Conservation (phyloP, 2,888 invertebrate species). For the Zaprionus obscuricornis region DNA sequence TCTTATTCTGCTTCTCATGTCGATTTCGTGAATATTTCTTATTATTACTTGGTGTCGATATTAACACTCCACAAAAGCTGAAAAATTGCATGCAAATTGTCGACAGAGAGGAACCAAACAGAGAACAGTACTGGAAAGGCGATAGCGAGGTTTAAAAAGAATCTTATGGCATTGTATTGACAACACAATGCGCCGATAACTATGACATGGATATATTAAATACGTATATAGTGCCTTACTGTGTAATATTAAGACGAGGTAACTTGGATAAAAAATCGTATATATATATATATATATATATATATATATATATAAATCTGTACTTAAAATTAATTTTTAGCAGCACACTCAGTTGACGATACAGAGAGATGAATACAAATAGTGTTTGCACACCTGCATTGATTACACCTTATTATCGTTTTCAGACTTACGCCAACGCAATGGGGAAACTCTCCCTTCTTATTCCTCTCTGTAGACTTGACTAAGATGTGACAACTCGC, state of each 20-base stretch:
- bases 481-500: too few species aligned
- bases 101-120: not conserved
- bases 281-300: not conserved
- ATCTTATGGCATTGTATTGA: constrained; percentile 34
- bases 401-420: too few species aligned
- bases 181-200: constrained; percentile 38
- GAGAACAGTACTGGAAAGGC: too few species aligned
- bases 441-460: too few species aligned
- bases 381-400: too few species aligned
- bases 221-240: not conserved
- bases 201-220: constrained; percentile 35
- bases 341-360: too few species aligned
- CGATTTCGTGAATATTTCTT: constrained; percentile 47
- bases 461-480: too few species aligned
- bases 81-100: constrained; percentile 48
- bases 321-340: too few species aligned
- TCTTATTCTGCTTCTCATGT: too few species aligned
- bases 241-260: constrained; percentile 10
- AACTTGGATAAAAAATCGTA: not conserved
- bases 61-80: constrained; percentile 46
- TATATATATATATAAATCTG: not conserved
- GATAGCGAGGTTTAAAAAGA: not conserved
- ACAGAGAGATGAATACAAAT: too few species aligned
- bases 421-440: too few species aligned
- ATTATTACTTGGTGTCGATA: constrained; percentile 50